Evolutionary conservation across 1,140 invertebrate species (phyloP).

Genomic region (Notospermus geniculatus): DNA sequence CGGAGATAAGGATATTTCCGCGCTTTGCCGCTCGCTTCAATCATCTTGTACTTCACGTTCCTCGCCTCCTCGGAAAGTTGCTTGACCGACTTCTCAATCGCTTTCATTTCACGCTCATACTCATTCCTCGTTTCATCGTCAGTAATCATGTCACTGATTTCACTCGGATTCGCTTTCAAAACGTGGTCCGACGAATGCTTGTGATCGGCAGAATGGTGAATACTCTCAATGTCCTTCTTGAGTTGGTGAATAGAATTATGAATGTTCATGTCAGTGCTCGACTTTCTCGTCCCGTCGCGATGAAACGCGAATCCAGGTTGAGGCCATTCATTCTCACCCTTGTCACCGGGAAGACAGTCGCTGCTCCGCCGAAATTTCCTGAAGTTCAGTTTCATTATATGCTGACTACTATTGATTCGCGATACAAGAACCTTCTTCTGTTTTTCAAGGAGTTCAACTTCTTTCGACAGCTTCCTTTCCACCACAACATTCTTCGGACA

Average conservation of each 20-base stretch:
- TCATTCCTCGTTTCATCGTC: not conserved
- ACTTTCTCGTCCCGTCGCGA: not conserved
- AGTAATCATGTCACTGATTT: not conserved
- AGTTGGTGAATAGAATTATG: not conserved
- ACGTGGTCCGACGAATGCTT: too few species aligned
- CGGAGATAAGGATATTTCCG: constrained; percentile 7
- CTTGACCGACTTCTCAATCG: not conserved
- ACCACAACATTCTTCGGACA: not conserved
- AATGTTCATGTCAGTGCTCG: not conserved
- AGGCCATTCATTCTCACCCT: not conserved
- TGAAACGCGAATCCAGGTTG: constrained; percentile 2
- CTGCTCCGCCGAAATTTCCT: not conserved
- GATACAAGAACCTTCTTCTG: not conserved
- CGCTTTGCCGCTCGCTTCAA: not conserved
- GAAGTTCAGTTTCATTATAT: constrained; percentile 6
- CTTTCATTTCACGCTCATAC: not conserved
- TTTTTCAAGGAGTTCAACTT: constrained; percentile 1
- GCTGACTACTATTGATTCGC: constrained; percentile 1
- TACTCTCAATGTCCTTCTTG: not conserved
- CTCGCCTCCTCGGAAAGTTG: not conserved
- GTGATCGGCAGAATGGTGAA: not conserved
- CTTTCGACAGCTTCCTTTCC: constrained; percentile 3
- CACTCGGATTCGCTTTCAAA: not conserved
- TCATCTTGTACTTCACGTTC: not conserved
- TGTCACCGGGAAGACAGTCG: not conserved